A percentile compares a stretch with the other conserved stretches of the same genome.
Evolutionary conservation across 2,888 invertebrate species (phyloP).

Genomic region (Dexiosoma caninum): DNA sequence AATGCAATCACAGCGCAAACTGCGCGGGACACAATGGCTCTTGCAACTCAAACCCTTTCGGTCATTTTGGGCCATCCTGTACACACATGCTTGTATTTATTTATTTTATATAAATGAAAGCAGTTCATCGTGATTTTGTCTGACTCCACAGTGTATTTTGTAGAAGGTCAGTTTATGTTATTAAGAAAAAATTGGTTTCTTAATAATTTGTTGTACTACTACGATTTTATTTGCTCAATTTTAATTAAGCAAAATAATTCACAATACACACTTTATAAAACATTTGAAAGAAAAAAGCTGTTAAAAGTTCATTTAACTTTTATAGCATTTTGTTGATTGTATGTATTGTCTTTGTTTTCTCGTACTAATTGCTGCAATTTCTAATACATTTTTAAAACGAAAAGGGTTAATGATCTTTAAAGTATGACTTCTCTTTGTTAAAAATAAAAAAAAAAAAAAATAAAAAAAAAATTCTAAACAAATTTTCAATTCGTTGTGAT

Average conservation of each 20-base stretch:
- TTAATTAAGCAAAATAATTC: too few species aligned
- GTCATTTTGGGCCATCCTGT: too few species aligned
- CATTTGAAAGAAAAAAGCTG: neutral
- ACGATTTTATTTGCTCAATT: neutral
- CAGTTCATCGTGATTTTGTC: neutral
- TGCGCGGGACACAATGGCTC: too few species aligned
- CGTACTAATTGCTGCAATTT: neutral
- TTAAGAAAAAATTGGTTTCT: neutral
- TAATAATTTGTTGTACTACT: neutral
- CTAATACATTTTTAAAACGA: neutral
- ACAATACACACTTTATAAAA: too few species aligned
- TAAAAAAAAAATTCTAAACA: too few species aligned
- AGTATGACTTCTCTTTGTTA: neutral
- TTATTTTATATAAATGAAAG: neutral
- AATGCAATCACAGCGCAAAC: too few species aligned
- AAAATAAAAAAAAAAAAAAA: too few species aligned
- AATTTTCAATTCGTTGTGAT: too few species aligned
- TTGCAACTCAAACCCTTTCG: too few species aligned
- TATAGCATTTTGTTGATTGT: conserved; percentile 23
- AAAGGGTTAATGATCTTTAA: neutral
- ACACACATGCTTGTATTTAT: neutral
- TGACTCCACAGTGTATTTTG: neutral
- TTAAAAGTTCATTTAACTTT: conserved; percentile 41
- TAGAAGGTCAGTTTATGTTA: conserved; percentile 41
- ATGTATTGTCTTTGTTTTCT: conserved; percentile 13